Conservation (phyloP, 2,888 invertebrate genomes). For the Drosophila helvetica region DNA sequence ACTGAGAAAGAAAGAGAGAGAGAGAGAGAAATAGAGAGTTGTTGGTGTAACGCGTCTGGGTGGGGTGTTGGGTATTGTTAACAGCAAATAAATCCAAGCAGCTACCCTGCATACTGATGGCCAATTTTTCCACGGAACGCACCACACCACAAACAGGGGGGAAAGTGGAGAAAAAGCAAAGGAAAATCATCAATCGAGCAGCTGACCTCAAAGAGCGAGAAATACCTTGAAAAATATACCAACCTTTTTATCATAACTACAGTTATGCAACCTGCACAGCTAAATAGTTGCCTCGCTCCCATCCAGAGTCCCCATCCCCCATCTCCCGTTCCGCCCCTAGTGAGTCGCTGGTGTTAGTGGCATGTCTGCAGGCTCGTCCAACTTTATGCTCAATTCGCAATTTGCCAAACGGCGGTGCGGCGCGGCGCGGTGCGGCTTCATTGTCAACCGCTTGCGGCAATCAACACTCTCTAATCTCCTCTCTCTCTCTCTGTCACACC, state of each 20-base stretch:
- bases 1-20: no score
- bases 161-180: not conserved
- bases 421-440: conserved; percentile 5
- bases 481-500: not conserved
- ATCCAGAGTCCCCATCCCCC: conserved; percentile 12
- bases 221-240: conserved; percentile 4
- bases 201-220: not conserved
- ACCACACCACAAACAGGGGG: not conserved
- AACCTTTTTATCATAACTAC: conserved; percentile 50
- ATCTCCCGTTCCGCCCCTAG: not conserved
- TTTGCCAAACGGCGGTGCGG: conserved; percentile 8
- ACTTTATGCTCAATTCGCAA: conserved; percentile 20
- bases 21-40: not conserved
- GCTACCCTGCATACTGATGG: conserved; percentile 65
- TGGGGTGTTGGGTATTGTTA: conserved; percentile 52
- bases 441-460: conserved; percentile 40
- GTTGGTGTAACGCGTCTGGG: conserved; percentile 18
- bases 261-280: conserved; percentile 46
- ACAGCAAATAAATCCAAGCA: conserved; percentile 58
- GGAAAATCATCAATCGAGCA: not conserved
- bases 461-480: not conserved
- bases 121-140: conserved; percentile 8
- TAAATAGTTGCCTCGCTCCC: conserved; percentile 33
- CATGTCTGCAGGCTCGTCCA: conserved; percentile 21
- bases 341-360: not conserved